Percentiles rank a stretch among this genome's conserved stretches.
These are phyloP conservation scores for Sylvia borin DNA, from an alignment of 2,797 vertebrate species.

Conservation along the genomic window DNA sequence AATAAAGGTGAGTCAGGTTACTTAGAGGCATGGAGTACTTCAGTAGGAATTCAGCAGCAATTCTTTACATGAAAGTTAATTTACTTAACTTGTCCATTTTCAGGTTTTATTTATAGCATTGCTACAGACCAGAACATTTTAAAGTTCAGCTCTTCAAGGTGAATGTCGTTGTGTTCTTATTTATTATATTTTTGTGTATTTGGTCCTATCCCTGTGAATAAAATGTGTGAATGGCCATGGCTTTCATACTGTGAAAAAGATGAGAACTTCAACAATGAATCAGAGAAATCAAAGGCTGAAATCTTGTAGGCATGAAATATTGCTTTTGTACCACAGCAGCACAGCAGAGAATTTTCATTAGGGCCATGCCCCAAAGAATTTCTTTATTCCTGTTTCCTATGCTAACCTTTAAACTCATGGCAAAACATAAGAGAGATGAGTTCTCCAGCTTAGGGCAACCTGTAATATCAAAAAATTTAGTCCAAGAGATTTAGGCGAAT, in stretches of 20 bases:
- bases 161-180: background rate
- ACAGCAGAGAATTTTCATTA: background rate
- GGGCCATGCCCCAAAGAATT: background rate
- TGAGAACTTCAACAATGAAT: background rate
- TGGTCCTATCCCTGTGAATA: background rate
- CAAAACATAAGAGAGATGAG: background rate
- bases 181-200: background rate
- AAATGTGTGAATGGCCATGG: background rate
- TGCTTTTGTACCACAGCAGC: background rate
- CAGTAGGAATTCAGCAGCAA: background rate
- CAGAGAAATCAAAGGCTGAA: background rate
- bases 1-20: background rate
- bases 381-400: background rate
- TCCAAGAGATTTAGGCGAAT: background rate
- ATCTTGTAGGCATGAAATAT: background rate
- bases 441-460: background rate
- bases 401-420: background rate
- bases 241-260: slow-evolving; percentile 3
- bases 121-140: background rate
- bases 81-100: background rate
- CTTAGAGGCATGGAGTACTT: background rate
- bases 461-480: background rate
- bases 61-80: background rate
- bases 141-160: background rate
- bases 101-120: background rate